These are phyloP conservation scores for Arctocebus calabarensis DNA, from an alignment of 2,797 vertebrate species.

Conservation along the genomic window DNA sequence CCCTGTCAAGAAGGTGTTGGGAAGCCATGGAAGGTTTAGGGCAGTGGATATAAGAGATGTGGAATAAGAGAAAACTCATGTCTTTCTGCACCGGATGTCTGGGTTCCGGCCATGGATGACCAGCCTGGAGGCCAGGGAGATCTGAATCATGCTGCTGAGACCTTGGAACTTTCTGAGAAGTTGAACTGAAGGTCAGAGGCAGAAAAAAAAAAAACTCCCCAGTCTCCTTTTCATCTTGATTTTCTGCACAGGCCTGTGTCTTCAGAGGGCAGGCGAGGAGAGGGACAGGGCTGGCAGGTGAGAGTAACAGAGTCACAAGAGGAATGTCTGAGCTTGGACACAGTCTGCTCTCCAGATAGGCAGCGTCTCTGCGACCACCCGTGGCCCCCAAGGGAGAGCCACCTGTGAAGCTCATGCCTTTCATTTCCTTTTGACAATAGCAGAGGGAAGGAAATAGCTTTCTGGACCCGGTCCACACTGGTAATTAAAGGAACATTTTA, in stretches of 20 bases:
- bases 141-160: not conserved
- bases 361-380: not conserved
- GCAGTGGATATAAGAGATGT: too few relatives aligned
- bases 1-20: not conserved
- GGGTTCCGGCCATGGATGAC: not conserved
- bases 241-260: slow-evolving; percentile 64
- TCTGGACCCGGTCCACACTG: slow-evolving; percentile 69
- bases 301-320: slow-evolving; percentile 24
- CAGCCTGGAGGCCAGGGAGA: not conserved
- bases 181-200: not conserved
- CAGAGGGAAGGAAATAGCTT: slow-evolving; percentile 79
- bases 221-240: not conserved
- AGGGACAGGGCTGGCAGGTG: slow-evolving; percentile 18
- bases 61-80: not conserved
- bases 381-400: not conserved
- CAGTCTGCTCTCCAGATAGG: rapidly evolving
- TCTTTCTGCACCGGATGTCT: not conserved
- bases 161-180: not conserved
- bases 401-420: slow-evolving; percentile 14
- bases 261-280: slow-evolving; percentile 42
- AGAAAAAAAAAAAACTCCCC: not conserved
- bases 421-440: slow-evolving; percentile 81
- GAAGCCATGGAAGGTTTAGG: not conserved
- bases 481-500: slow-evolving; percentile 82
- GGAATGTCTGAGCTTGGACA: slow-evolving; percentile 45